phyloP scores from a whole-genome alignment of 2,888 invertebrate genomes.

The Heliothis peltigera region DNA sequence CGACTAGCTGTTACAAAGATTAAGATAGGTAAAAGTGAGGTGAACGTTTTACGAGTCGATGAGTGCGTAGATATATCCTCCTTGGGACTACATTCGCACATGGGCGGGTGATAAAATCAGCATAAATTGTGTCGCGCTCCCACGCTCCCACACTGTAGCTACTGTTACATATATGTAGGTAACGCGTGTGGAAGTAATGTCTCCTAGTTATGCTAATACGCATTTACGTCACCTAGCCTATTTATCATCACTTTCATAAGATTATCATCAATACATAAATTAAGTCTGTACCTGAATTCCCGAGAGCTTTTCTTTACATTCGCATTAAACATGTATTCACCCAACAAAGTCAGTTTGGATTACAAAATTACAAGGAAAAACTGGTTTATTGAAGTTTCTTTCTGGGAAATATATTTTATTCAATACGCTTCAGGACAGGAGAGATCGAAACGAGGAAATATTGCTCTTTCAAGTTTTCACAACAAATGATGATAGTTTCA shows the following conservation, averaged over 20 bases:
- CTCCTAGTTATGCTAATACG: conserved; percentile 68
- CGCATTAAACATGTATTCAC: background rate
- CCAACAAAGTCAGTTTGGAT: background rate
- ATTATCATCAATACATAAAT: background rate
- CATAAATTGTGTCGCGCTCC: conserved; percentile 73
- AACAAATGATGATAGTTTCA: background rate
- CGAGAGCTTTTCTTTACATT: background rate
- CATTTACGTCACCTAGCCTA: conserved; percentile 44
- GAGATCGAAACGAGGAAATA: background rate
- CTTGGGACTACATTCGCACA: conserved; percentile 68
- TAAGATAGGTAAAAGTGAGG: conserved; percentile 63
- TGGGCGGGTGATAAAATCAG: conserved; percentile 77
- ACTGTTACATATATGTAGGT: conserved; percentile 37
- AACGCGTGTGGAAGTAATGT: conserved; percentile 68
- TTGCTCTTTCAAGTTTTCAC: background rate
- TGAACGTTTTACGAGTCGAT: conserved; percentile 65
- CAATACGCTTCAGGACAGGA: conserved; percentile 6
- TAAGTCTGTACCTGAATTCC: background rate
- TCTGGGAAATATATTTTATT: background rate
- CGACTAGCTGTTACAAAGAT: conserved; percentile 64
- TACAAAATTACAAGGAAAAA: background rate
- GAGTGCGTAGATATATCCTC: conserved; percentile 68
- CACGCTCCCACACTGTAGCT: conserved; percentile 24
- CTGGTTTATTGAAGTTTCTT: background rate
- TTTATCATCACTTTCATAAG: conserved; percentile 36